phyloP scores from a whole-genome alignment of 2,888 invertebrate genomes.

The Caenorhabditis macrosperma region DNA sequence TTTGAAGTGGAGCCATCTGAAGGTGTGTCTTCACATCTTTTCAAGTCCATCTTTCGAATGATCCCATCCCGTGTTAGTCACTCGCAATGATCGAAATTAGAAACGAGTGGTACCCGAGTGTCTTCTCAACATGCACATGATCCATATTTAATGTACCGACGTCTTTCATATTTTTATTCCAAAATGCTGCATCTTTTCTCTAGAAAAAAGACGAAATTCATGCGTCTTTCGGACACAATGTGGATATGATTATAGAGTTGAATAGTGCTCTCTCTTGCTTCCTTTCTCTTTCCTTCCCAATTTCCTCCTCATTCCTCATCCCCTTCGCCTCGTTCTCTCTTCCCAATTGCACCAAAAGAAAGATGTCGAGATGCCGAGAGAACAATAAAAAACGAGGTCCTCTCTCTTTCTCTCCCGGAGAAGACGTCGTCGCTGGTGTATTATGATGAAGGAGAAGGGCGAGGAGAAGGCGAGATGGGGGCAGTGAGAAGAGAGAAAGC shows the following conservation, averaged over 20 bases:
- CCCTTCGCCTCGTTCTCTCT: conserved; percentile 1
- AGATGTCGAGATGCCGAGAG: conserved; percentile 20
- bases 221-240: conserved; percentile 31
- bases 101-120: no score
- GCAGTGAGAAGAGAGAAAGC: conserved; percentile 41
- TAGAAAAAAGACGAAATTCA: neutral
- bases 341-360: conserved; percentile 20
- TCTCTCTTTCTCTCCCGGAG: no score
- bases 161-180: neutral
- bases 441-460: conserved; percentile 32
- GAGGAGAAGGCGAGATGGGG: conserved; percentile 15
- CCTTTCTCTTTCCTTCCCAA: conserved; percentile 9
- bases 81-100: no score
- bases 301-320: no score
- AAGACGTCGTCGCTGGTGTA: conserved; percentile 16
- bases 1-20: no score
- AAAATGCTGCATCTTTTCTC: neutral
- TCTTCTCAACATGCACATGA: no score
- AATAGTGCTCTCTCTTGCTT: conserved; percentile 30
- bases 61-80: no score
- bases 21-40: no score
- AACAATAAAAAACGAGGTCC: conserved; percentile 6
- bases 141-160: neutral
- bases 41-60: no score
- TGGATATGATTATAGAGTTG: conserved; percentile 53